phyloP scores from a whole-genome alignment of 2,113 vertebrate species.

The Notarius quadriscutis region DNA sequence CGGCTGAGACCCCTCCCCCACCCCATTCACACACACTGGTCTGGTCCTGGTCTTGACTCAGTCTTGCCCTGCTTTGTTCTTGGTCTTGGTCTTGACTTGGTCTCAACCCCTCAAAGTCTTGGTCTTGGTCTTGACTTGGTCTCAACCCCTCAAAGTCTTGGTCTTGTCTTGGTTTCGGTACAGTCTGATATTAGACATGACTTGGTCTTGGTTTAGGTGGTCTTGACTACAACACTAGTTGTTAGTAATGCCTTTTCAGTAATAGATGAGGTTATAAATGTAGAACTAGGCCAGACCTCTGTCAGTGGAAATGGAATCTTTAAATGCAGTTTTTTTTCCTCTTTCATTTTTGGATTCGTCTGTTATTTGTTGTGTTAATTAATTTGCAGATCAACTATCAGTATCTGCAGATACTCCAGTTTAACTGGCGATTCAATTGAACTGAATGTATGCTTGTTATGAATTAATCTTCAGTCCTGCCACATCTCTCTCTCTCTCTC shows the following conservation, averaged over 20 bases:
- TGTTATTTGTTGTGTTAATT: neutral
- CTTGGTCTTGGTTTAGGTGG: too few relatives aligned
- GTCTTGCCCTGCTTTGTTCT: too few relatives aligned
- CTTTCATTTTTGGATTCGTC: neutral
- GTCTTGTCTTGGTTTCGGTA: too few relatives aligned
- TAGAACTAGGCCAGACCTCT: neutral
- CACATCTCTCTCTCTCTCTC: slow-evolving; percentile 18
- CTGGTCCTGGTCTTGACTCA: too few relatives aligned
- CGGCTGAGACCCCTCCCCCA: too few relatives aligned
- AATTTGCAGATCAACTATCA: neutral
- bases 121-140: too few relatives aligned
- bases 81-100: too few relatives aligned
- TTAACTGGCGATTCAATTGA: neutral
- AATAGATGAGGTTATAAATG: neutral
- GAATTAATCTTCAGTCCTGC: slow-evolving; percentile 12
- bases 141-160: too few relatives aligned
- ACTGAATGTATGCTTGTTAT: neutral
- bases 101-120: too few relatives aligned
- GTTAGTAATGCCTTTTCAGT: neutral
- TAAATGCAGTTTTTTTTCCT: neutral
- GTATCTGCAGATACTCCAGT: neutral
- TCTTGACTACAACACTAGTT: neutral
- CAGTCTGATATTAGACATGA: too few relatives aligned
- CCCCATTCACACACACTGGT: too few relatives aligned
- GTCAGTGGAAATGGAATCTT: neutral